Percentiles rank a stretch among this genome's conserved stretches.
Conservation (phyloP, 2,888 invertebrate species). For the Cyrtodaria siliqua region DNA sequence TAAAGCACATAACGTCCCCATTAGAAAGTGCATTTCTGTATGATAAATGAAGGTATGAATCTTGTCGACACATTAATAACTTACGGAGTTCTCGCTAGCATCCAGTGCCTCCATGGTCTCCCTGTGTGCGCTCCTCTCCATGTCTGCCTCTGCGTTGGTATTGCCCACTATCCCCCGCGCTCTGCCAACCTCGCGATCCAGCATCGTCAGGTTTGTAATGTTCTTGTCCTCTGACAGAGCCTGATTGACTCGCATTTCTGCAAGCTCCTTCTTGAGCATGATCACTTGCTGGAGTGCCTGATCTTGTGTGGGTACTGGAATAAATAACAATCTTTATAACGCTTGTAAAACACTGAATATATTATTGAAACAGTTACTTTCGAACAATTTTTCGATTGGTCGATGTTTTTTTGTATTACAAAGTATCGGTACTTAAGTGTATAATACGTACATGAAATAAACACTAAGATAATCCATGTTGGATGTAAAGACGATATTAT, state of each 20-base stretch:
- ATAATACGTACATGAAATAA: too few relatives aligned
- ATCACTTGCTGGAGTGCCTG: conserved; percentile 85
- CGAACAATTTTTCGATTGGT: too few relatives aligned
- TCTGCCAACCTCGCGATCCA: conserved; percentile 79
- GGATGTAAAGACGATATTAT: too few relatives aligned
- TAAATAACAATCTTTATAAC: neutral
- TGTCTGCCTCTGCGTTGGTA: conserved; percentile 79
- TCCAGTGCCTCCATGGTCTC: conserved; percentile 84
- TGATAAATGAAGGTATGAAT: too few relatives aligned
- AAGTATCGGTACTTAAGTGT: too few relatives aligned
- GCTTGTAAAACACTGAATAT: too few relatives aligned
- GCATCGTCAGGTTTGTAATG: conserved; percentile 67
- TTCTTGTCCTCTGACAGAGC: conserved; percentile 76
- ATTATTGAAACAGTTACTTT: too few relatives aligned
- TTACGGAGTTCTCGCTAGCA: conserved; percentile 83
- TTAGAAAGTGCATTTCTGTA: too few relatives aligned
- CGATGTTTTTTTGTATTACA: too few relatives aligned
- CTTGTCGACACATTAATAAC: too few relatives aligned
- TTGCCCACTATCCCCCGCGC: conserved; percentile 76
- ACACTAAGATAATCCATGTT: too few relatives aligned
- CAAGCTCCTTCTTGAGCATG: conserved; percentile 85
- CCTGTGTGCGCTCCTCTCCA: conserved; percentile 84
- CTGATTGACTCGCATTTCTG: conserved; percentile 84
- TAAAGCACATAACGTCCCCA: too few relatives aligned
- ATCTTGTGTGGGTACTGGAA: conserved; percentile 83